Base-by-base conservation (phyloP, 1,140 invertebrate genomes). In the Brachionus koreanus region DNA sequence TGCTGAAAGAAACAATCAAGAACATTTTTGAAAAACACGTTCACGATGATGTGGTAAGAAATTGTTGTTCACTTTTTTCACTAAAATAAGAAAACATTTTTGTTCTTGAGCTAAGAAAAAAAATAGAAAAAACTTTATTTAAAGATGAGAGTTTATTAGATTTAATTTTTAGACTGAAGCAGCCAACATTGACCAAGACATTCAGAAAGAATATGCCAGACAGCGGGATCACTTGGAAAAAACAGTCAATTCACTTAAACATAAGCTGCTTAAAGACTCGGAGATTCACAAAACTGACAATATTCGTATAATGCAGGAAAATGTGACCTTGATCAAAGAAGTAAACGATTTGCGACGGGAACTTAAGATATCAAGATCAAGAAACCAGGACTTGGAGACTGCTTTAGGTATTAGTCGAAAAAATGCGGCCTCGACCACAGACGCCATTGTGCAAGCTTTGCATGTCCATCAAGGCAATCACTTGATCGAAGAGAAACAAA, bases 1-100 rank as follows among this genome's bases (percentile, higher is more conserved):
- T 92, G 72, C 87, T 96, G 1, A 95, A 94, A 88, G 90, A 90
- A n/a, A 91, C 90, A n/a, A 91, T 95, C 1, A 93, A 91, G 86
- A 92, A 91, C 13, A 88, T 94, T 83, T 93, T 93, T 86, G 91
- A 92, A 74, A 93, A 92, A 85, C 94, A 95, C 85, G 93, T 89
- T 2, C 87, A 88, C 83, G 88, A 89, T 81, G 88, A 89, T 83
- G 87, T 88, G 83, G 88, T 88, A 85, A 88, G 87, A 86, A 10
- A 5, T 35, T 37, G 13, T 49, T 52, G 12, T 35, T 82, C 37
- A 35, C 77, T 57, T 33, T 13, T 42, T 35, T 16, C 3, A 23
- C 10, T 12, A 9, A 19, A 5, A 35, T 16, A 69, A n/a, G n/a
- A n/a, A n/a, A n/a, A n/a, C n/a, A n/a, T n/a, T n/a, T n/a, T n/a